Base-by-base conservation (phyloP, 2,888 invertebrate species). In the Hoplodrina ambigua region DNA sequence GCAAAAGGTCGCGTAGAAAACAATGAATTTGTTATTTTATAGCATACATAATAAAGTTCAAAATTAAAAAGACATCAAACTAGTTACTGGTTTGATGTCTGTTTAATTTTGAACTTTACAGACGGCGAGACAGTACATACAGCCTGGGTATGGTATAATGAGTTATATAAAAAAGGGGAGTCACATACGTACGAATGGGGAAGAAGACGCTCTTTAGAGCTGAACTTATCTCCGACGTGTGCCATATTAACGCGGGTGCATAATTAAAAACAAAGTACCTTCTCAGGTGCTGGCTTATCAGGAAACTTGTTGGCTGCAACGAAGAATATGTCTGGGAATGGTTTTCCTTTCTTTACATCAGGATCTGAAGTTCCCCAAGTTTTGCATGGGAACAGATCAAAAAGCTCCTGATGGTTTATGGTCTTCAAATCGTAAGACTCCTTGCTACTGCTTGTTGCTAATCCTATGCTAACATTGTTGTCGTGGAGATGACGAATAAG, bases 321-420 rank as follows among this genome's bases (percentile, higher is more conserved):
- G 4, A 97, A 90, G 89, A 98, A 99, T 83, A 98, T 97, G 89
- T 99, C 99, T 0, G 99, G 99, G 52, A 96, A 96, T 0, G 99
- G 99, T 94, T 99, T 99, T 0, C 99, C 98, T 56, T 96, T 93
- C 88, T 97, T 97, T 1, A 99, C 98, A 63, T 98, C 98, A 0
- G 98, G 97, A 89, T 99, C 99, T 19, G 97, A 97, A 11, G 98
- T 97, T 0, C 98, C 98, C 84, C 97, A 97, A 0, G 99, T 98
- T 79, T 97, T 96, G 87, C 98, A 98, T 65, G 96, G 88, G 68
- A 98, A 97, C 58, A 97, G 87, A 8, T 96, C 89, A 86, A 98
- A 98, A 15, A 98, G 89, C 30, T 97, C 96, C 86, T 97, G 96
- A 87, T 98, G 97, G 37, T 97, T 96, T 17, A 92, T 89, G 0